Base-by-base conservation (phyloP, 2,113 vertebrate genomes). In the Myiozetetes cayanensis region DNA sequence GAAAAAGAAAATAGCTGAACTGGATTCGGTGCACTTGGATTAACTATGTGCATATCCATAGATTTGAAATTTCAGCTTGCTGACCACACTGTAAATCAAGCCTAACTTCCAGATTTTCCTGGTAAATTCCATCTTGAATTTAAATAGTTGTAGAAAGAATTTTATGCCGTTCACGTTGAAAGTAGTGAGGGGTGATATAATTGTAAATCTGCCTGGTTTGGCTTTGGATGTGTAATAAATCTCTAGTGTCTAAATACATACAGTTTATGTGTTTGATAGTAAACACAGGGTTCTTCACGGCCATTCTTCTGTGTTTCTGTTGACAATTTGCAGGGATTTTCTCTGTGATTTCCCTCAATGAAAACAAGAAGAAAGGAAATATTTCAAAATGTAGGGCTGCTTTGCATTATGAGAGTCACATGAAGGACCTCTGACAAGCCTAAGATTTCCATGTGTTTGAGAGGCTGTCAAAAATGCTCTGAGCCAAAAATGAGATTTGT, bases 1-100 rank as follows among this genome's bases (percentile, higher is more conserved):
- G 98, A 97, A 97, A 97, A 96, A 97, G 68, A 91, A 98, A 98
- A 98, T 96, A 98, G 73, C 97, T 87, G 98, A 98, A 98, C 97
- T 98, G 98, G 97, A 98, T 98, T 98, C 12, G 4, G 88, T 94
- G 96, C 87, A 55, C 90, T 95, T 94, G 98, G 96, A 98, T 88
- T 96, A 97, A 94, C 94, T 89, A 33, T 30, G 15, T 72, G 71
- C 53, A 27, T 44, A 70, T 77, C 46, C 46, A 13, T 84, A 41
- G 46, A 84, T 82, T 47, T 71, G 43, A 92, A 92, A 93, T 88
- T 90, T 46, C 33, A 37, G 2, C 62, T 90, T 58, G 19, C 59
- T 67, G 50, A 52, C 65, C 43, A 37, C 50, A 41, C 24, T 85
- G 81, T 73, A 85, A 79, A 73, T 77, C 62, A 87, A 86, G 22